phyloP scores from a whole-genome alignment of 2,888 invertebrate genomes.

The Plebejus anna region DNA sequence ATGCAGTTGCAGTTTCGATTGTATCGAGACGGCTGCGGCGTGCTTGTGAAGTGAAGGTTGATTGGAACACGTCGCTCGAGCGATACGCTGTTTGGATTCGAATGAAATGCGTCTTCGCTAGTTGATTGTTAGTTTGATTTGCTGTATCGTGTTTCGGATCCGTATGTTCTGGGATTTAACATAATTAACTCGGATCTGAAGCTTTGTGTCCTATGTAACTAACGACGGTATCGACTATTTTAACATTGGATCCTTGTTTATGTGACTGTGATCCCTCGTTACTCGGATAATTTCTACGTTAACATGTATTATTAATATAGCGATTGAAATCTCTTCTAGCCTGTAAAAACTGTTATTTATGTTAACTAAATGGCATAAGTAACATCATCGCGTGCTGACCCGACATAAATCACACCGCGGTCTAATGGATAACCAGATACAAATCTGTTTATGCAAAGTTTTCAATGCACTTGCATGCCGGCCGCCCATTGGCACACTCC shows the following conservation, averaged over 20 bases:
- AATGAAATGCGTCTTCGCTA: constrained; percentile 44
- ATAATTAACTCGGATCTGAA: constrained; percentile 14
- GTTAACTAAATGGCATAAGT: constrained; percentile 33
- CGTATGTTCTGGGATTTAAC: constrained; percentile 19
- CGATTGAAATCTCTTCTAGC: neutral
- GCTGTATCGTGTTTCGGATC: constrained; percentile 28
- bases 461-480: constrained; percentile 73
- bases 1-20: constrained; percentile 76
- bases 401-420: constrained; percentile 59
- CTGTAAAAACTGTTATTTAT: constrained; percentile 8
- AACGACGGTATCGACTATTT: neutral
- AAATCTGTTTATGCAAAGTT: constrained; percentile 75
- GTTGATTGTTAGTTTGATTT: constrained; percentile 39
- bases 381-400: constrained; percentile 52
- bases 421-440: constrained; percentile 68
- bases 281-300: neutral
- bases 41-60: constrained; percentile 67
- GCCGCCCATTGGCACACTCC: constrained; percentile 49
- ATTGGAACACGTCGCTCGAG: constrained; percentile 70
- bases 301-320: neutral
- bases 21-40: constrained; percentile 75
- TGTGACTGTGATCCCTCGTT: neutral
- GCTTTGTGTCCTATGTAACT: constrained; percentile 3
- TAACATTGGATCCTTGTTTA: neutral
- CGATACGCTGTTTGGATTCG: constrained; percentile 62